Base-by-base conservation (phyloP, 1,140 invertebrate genomes). In the Hycleus phaleratus region DNA sequence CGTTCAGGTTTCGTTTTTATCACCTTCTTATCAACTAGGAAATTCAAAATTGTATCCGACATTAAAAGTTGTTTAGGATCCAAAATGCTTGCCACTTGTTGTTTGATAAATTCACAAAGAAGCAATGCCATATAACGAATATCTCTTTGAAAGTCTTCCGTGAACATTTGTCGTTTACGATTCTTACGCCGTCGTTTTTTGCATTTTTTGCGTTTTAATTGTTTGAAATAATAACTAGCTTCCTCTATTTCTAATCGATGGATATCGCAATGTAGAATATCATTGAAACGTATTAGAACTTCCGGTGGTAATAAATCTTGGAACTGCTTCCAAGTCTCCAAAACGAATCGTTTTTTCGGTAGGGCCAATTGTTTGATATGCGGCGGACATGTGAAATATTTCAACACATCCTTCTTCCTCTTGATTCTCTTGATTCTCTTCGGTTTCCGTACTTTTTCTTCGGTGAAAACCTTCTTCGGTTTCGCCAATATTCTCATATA, bases 1-100 rank as follows among this genome's bases (percentile, higher is more conserved):
- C 32, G 32, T n/a, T 63, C 61, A n/a, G 40, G 58, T 2, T 59
- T 56, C 56, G 62, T 63, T 38, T 59, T 62, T 32, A 67, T 38
- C 0, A 54, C 46, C 24, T 47, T 49, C 9, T 50, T 56, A 25
- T 51, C 43, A 3, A 52, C 49, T 9, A 67, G 50, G 24, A 52
- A 46, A 8, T 58, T 58, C 7, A 67, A 44, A 43, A 70, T 59
- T 25, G 47, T 61, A 60, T 68, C 59, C 8, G 67, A 68, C n/a
- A 68, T 44, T 32, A 68, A 38, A 47, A 67, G 38, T 56, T 70
- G 68, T 46, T 67, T 67, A 52, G 58, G 68, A 46, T 63, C 68
- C 8, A 70, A 52, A 7, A 58, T 42, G 26, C 63, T 63, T 10
- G 62, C 40, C 0, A 63, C 65, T 46, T 63, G 59, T 25, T 61